Evolutionary conservation across 2,113 vertebrate genomes (phyloP), one percentile per base, ranked within the genome.

Genomic region (Abramis brama): DNA sequence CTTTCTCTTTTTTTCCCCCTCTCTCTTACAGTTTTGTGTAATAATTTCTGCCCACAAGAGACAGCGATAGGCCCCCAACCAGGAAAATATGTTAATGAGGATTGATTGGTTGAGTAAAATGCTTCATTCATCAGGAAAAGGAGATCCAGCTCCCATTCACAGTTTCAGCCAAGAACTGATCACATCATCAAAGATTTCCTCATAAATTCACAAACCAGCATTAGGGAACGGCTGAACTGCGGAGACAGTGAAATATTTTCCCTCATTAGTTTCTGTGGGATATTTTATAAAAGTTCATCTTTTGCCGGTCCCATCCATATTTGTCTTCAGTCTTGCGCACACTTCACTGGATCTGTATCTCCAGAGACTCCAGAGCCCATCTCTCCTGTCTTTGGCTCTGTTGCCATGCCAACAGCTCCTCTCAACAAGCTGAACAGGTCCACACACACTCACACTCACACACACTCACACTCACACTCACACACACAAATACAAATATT

Each of bases 21-120:
- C 19, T 52, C 50, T 73, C 70, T 52, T 36, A 30, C 25, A n/a
- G 45, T 17, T 70, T 70, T 33, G 52, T 55, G 17, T 33, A 73
- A 79, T 52, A 39, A 62, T 83, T 91, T 91, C 84, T 79, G 89
- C 86, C 83, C 87, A 50, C 87, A 9, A 71, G 92, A 89, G 87
- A 86, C 89, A 90, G 90, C 89, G 76, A 89, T 83, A 91, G 80
- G 59, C 68, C 52, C 70, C 21, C 19, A 33, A 77, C 8, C 62
- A 59, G 52, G n/a, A 73, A 83, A 79, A 79, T 62, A 79, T 79
- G 50, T 59, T 83, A 73, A n/a, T 57, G 11, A 73, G 68, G 33
- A 83, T 83, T 59, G 82, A 83, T 73, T 11, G 33, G 68, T 57
- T 78, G 47, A 36, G 62, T 30, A 36, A 70, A 82, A 82, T 55